Conservation (phyloP, 2,888 invertebrate genomes). For the Hemicrepidius hirtus region DNA sequence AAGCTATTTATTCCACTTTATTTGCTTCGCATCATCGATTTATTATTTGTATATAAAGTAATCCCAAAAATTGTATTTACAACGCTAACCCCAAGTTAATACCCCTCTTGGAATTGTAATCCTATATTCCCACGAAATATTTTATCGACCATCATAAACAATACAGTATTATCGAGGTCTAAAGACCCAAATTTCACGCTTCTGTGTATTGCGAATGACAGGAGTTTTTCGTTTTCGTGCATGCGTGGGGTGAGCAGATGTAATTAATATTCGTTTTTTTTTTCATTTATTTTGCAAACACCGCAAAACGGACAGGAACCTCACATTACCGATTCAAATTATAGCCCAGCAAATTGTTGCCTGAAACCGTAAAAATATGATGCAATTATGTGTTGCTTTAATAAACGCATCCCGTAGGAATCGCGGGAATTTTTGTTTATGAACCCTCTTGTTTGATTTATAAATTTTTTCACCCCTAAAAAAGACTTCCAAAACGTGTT, state of each 20-base stretch:
- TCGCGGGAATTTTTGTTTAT: slow-evolving; percentile 21
- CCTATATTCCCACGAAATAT: neutral
- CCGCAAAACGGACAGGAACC: slow-evolving; percentile 11
- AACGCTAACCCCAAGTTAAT: slow-evolving; percentile 11
- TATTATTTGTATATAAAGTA: neutral
- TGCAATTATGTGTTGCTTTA: slow-evolving; percentile 17
- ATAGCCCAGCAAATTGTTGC: slow-evolving; percentile 9
- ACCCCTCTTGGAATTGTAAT: neutral
- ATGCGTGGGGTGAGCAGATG: neutral
- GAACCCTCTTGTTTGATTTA: slow-evolving; percentile 22
- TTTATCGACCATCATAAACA: slow-evolving; percentile 4
- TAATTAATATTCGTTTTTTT: slow-evolving; percentile 20
- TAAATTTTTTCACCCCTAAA: slow-evolving; percentile 16
- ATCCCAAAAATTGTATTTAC: neutral
- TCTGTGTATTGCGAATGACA: neutral
- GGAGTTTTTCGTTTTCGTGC: neutral
- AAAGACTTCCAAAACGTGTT: neutral
- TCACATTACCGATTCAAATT: slow-evolving; percentile 17
- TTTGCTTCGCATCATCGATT: too few relatives aligned
- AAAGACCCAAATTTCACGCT: slow-evolving; percentile 6
- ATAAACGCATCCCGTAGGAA: slow-evolving; percentile 12
- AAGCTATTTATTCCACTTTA: too few relatives aligned
- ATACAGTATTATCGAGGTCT: neutral
- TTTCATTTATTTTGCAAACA: slow-evolving; percentile 10
- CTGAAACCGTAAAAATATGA: slow-evolving; percentile 9